phyloP scores from a whole-genome alignment of 2,113 vertebrate species.

The Muntiacus reevesi region DNA sequence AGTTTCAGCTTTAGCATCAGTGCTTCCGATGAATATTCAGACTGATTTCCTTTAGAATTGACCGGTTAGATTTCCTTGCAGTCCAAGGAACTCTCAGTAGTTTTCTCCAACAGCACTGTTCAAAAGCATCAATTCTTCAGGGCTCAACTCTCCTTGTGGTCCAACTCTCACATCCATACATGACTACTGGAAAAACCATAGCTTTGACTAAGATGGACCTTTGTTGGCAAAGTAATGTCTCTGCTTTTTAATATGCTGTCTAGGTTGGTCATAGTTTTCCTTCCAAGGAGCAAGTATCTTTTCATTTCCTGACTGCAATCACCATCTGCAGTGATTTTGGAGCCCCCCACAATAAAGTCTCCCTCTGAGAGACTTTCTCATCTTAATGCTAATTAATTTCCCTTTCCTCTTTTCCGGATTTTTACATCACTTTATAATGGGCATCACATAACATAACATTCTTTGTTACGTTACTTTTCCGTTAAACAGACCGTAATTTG shows the following conservation, averaged over 20 bases:
- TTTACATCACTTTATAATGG: background rate
- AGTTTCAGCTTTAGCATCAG: background rate
- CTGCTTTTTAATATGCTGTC: background rate
- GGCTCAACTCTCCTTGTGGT: background rate
- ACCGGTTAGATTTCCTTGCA: background rate
- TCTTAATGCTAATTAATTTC: background rate
- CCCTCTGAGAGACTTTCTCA: background rate
- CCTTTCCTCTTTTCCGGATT: background rate
- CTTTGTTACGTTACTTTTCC: background rate
- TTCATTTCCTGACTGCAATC: background rate
- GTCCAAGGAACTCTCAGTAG: background rate
- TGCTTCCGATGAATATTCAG: background rate
- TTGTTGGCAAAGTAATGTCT: background rate
- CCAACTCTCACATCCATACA: background rate
- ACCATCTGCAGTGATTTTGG: background rate
- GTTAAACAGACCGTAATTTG: background rate
- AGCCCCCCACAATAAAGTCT: background rate
- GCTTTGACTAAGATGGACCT: background rate
- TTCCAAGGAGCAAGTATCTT: background rate
- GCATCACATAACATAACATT: background rate
- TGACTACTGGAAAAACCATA: background rate
- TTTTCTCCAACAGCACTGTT: background rate
- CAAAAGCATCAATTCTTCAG: background rate
- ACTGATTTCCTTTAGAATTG: background rate
- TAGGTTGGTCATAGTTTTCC: background rate